A percentile compares a stretch with the other conserved stretches of the same genome.
phyloP scores from a whole-genome alignment of 2,797 vertebrate species.

The Sebastes reedi region DNA sequence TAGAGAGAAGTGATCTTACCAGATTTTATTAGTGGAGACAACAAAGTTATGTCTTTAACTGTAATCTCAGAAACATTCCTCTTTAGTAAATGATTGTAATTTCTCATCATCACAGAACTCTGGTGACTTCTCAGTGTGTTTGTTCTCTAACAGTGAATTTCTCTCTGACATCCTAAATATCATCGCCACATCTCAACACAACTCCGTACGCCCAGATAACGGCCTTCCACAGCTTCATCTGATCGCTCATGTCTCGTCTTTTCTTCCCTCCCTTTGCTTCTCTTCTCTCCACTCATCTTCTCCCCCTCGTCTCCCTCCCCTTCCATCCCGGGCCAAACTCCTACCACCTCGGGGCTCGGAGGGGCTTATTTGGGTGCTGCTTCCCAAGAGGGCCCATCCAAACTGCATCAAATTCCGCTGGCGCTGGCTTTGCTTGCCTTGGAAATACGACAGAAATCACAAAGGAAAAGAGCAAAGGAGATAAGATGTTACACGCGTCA shows the following conservation, averaged over 20 bases:
- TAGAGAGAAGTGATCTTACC: too few relatives aligned
- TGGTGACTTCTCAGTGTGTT: neutral
- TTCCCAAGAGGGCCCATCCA: slow-evolving; percentile 46
- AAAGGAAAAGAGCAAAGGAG: slow-evolving; percentile 67
- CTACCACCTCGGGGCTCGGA: slow-evolving; percentile 46
- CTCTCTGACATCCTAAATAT: slow-evolving; percentile 33
- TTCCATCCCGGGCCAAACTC: slow-evolving; percentile 29
- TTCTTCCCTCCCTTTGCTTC: neutral
- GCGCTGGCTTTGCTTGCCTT: slow-evolving; percentile 76
- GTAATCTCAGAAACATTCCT: neutral
- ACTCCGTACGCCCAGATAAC: neutral
- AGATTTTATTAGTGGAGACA: too few relatives aligned
- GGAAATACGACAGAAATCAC: slow-evolving; percentile 76
- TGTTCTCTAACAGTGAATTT: neutral
- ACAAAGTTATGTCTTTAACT: neutral
- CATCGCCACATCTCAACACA: slow-evolving; percentile 45
- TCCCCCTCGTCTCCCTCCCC: slow-evolving; percentile 9
- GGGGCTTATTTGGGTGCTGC: slow-evolving; percentile 61
- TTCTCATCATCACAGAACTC: slow-evolving; percentile 1
- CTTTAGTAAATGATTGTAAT: neutral
- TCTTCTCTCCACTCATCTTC: slow-evolving; percentile 6
- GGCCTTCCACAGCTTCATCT: slow-evolving; percentile 45
- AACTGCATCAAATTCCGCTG: slow-evolving; percentile 66
- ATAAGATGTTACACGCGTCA: slow-evolving; percentile 76
- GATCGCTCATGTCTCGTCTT: slow-evolving; percentile 12